Base-by-base conservation (phyloP, 2,888 invertebrate species). In the Apamea epomidion region DNA sequence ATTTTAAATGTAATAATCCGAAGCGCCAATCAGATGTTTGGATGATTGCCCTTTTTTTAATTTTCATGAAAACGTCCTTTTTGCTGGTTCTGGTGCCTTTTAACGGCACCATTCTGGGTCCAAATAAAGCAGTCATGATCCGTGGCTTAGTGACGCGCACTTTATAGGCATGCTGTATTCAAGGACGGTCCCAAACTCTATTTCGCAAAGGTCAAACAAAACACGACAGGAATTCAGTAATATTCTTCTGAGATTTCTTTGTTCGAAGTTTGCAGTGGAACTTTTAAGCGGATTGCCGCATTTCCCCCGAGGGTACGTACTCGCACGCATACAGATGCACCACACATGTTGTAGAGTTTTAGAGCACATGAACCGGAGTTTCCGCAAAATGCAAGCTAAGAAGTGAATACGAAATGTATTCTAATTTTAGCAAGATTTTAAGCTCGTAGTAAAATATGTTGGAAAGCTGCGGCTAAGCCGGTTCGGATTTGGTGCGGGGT, bases 1-100 rank as follows among this genome's bases (percentile, higher is more conserved):
- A 92, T 92, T 91, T 91, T 91, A 84, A 87, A 93, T 89, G 88
- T 86, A 83, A 87, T 87, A 85, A 88, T 79, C 71, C 77, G 64
- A 79, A 68, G 71, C 65, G 65, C 77, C 75, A 84, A 84, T 88
- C 77, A 84, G 73, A 45, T 69, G 42, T 70, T 67, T 65, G 64
- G 69, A 78, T 54, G 64, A 72, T 45, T 74, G 67, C 54, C 54
- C 7, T 83, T 83, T 83, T 86, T 80, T 77, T 79, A 77, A 82
- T 78, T 78, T 78, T 71, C 67, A 62, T 69, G 54, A 72, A 74
- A 75, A 54, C 10, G 58, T 12, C 14, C 29, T 32, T 32, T 2
- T 32, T 32, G 2, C 48, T 58, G 62, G 29, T 72, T 58, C 54
- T 51, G 54, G 54, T 12, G 54, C 16, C 51, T 6, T 18, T 37